Evolutionary conservation across 2,113 vertebrate genomes (phyloP).

Genomic region (Tupaia chinensis): DNA sequence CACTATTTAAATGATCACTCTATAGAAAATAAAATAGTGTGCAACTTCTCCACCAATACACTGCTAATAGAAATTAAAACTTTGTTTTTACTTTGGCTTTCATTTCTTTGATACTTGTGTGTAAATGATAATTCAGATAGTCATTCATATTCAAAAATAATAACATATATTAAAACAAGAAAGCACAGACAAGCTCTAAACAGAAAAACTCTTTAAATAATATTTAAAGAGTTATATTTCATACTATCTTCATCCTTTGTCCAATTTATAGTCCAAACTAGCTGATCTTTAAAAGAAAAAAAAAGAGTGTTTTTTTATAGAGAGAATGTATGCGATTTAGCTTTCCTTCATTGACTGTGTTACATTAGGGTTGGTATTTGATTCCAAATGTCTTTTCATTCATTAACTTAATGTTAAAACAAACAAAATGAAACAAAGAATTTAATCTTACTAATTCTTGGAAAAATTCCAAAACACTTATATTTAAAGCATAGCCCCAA

Average conservation of each 20-base stretch:
- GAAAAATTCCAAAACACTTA: background rate
- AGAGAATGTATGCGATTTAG: background rate
- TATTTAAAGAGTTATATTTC: background rate
- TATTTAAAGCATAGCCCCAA: background rate
- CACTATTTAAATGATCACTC: conserved; percentile 28
- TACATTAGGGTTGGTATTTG: background rate
- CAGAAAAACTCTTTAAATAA: background rate
- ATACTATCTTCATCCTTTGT: background rate
- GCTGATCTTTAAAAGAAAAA: background rate
- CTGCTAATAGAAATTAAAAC: background rate
- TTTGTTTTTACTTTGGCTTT: background rate
- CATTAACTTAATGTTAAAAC: background rate
- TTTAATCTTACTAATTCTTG: no score
- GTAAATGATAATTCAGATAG: background rate
- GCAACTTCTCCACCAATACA: background rate
- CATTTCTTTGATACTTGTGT: conserved; percentile 15
- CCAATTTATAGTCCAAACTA: background rate
- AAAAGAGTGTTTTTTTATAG: background rate
- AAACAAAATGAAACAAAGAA: background rate
- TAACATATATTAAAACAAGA: background rate
- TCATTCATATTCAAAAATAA: conserved; percentile 17
- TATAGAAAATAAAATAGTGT: background rate
- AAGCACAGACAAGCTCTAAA: background rate
- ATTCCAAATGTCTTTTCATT: background rate
- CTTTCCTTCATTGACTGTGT: background rate